Percentiles rank a stretch among this genome's conserved stretches.
Evolutionary conservation across 2,113 vertebrate species (phyloP).

Genomic region (Theristicus caerulescens): DNA sequence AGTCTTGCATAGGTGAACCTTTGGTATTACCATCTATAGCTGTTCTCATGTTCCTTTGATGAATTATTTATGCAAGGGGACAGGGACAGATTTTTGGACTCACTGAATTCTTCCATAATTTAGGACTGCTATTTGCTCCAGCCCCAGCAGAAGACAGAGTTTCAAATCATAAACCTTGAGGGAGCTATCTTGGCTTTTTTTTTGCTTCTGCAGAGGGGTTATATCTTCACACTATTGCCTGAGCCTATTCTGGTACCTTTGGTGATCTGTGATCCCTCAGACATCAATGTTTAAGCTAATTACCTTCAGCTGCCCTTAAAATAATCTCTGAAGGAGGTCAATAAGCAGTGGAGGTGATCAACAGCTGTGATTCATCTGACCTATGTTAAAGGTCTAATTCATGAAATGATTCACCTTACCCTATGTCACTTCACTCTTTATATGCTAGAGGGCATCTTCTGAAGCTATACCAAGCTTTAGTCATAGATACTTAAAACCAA

Average conservation of each 20-base stretch:
- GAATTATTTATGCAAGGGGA: background rate
- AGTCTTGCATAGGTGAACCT: background rate
- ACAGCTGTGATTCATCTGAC: background rate
- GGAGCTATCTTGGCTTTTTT: background rate
- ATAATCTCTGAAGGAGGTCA: background rate
- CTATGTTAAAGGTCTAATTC: background rate
- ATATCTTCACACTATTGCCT: background rate
- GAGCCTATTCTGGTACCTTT: background rate
- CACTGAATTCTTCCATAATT: background rate
- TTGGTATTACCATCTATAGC: background rate
- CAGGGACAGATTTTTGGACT: background rate
- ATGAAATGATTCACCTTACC: background rate
- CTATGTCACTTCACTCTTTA: background rate
- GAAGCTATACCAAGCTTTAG: background rate
- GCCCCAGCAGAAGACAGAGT: background rate
- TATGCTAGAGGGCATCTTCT: background rate
- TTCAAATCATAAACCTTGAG: background rate
- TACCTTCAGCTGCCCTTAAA: background rate
- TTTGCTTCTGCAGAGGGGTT: background rate
- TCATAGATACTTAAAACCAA: background rate
- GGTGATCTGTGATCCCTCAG: background rate
- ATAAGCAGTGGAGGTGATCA: background rate
- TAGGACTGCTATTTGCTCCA: background rate
- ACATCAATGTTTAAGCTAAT: background rate
- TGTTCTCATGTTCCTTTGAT: background rate